Evolutionary conservation across 2,113 vertebrate genomes (phyloP), one percentile per base, ranked within the genome.

Genomic region (Osmerus mordax): DNA sequence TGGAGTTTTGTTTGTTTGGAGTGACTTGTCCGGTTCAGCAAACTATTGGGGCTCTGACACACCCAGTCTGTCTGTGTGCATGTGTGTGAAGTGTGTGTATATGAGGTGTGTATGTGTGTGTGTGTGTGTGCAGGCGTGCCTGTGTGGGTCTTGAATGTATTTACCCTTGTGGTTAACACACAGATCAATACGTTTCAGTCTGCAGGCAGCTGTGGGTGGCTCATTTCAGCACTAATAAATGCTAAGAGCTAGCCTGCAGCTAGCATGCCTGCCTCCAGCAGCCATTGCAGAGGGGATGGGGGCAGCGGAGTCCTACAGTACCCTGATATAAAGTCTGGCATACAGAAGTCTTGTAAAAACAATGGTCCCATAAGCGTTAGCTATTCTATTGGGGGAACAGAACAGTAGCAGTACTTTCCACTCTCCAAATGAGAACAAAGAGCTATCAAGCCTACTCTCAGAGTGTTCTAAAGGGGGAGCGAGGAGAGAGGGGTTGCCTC

Each of bases 381-480:
- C 2, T 16, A 61, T 63, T 63, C 3, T 63, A 16, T 4, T 9
- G 18, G 25, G 63, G 56, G 41, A 65, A 41, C 19, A 19, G 14
- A 36, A 8, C 29, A 51, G 36, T n/a, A 21, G 21, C 23, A 3
- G 15, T 68, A 55, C 66, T 68, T 53, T 54, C 51, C 66, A 55
- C 19, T 15, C 3, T 70, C 36, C 29, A 28, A 71, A 71, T 7
- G 59, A 52, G 59, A 73, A 73, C 77, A 79, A 79, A 75, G 70
- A 62, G 69, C 47, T 75, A 61, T 79, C 76, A 69, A 16, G 70
- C 74, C 71, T 72, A 21, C n/a, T 68, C 52, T 72, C 72, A 70
- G 70, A 66, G 65, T 51, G 58, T 70, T 58, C 80, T 77, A 80
- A 62, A 78, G n/a, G 54, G 7, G 54, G n/a, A 11, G n/a, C 15